phyloP scores from a whole-genome alignment of 2,888 invertebrate species.

The Chymomyza caudatula region DNA sequence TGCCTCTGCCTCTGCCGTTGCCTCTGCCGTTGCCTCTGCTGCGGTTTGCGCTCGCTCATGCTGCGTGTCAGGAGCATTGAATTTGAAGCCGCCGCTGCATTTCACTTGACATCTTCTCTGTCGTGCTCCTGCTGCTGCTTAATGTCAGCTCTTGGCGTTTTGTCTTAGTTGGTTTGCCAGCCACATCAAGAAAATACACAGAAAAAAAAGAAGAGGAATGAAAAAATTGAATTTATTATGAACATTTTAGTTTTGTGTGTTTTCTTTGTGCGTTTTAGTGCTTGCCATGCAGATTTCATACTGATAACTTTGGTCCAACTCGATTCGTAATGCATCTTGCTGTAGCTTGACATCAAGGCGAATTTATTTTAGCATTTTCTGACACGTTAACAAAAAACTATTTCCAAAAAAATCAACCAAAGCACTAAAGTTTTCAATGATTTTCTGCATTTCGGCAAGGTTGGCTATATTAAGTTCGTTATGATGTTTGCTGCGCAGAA shows the following conservation, averaged over 20 bases:
- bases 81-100: slow-evolving; percentile 53
- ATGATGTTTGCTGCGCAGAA: not conserved
- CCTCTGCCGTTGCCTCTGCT: not conserved
- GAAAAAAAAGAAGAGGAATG: slow-evolving; percentile 22
- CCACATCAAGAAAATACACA: slow-evolving; percentile 44
- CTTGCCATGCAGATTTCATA: slow-evolving; percentile 51
- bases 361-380: slow-evolving; percentile 19
- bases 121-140: slow-evolving; percentile 49
- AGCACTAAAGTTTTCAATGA: slow-evolving; percentile 13
- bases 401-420: slow-evolving; percentile 13
- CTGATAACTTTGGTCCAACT: slow-evolving; percentile 20
- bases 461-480: not conserved
- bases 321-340: slow-evolving; percentile 32
- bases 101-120: slow-evolving; percentile 41
- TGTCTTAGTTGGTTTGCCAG: slow-evolving; percentile 44
- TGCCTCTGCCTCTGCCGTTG: not conserved
- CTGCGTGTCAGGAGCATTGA: slow-evolving; percentile 61
- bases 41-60: slow-evolving; percentile 2
- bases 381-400: slow-evolving; percentile 23
- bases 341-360: not conserved
- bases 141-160: slow-evolving; percentile 64
- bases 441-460: not conserved
- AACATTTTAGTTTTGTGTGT: slow-evolving; percentile 14
- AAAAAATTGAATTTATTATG: slow-evolving; percentile 61
- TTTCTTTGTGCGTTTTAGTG: slow-evolving; percentile 38